Evolutionary conservation across 1,140 invertebrate genomes (phyloP).

Genomic region (Copidosoma floridanum): DNA sequence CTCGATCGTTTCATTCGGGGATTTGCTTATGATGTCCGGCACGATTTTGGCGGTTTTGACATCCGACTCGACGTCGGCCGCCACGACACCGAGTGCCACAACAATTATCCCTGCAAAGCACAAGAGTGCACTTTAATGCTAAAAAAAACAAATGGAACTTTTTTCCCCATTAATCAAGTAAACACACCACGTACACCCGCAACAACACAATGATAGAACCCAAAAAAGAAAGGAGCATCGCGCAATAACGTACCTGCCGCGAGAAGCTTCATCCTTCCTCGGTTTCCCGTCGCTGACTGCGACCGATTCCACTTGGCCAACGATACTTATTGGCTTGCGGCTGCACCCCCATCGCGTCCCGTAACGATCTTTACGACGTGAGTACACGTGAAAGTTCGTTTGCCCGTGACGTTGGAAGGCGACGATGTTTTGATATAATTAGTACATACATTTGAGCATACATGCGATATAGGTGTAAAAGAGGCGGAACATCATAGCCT

Average conservation of each 20-base stretch:
- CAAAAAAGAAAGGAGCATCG: not conserved
- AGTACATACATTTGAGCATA: too few relatives aligned
- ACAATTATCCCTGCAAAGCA: conserved; percentile 37
- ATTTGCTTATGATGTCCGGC: conserved; percentile 54
- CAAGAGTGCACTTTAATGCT: not conserved
- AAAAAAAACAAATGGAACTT: too few relatives aligned
- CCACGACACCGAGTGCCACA: conserved; percentile 30
- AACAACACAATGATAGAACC: too few relatives aligned
- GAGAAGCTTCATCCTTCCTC: conserved; percentile 33
- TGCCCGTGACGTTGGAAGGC: conserved; percentile 20
- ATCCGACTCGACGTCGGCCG: conserved; percentile 40
- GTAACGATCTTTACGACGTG: too few relatives aligned
- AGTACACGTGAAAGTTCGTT: conserved; percentile 12
- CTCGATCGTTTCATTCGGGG: conserved; percentile 51
- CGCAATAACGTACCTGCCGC: conserved; percentile 28
- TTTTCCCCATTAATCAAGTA: too few relatives aligned
- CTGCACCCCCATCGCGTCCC: too few relatives aligned
- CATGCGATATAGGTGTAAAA: too few relatives aligned
- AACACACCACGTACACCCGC: too few relatives aligned
- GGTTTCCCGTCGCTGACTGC: conserved; percentile 8
- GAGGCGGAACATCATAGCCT: too few relatives aligned
- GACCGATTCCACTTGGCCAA: conserved; percentile 2
- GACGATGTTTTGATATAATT: too few relatives aligned
- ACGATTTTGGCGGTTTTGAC: conserved; percentile 54
- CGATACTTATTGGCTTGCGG: too few relatives aligned